These are phyloP conservation scores for Prolemur simus DNA, from an alignment of 2,113 vertebrate species.

Conservation along the genomic window DNA sequence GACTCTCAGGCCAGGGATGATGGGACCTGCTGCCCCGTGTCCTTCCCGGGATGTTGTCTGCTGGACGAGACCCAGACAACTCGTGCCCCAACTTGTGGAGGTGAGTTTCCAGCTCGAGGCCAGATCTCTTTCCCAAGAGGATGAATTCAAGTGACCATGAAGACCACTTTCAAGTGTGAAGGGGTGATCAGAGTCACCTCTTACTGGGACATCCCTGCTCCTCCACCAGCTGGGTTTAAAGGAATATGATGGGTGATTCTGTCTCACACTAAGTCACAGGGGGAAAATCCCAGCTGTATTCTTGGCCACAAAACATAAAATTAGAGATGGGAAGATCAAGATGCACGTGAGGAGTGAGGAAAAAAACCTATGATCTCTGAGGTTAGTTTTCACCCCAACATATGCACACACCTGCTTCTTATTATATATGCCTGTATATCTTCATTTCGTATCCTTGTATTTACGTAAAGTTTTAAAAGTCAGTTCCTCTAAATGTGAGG, in stretches of 20 bases:
- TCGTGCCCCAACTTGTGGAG: not conserved
- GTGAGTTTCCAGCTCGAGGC: not conserved
- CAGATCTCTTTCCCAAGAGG: not conserved
- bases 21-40: not conserved
- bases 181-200: fast-evolving
- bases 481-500: not conserved
- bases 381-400: not conserved
- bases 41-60: not conserved
- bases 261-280: not conserved
- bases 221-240: not conserved
- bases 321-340: not conserved
- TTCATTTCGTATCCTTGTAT: not conserved
- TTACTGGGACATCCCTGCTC: not conserved
- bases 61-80: not conserved
- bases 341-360: fast-evolving
- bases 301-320: not conserved
- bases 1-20: not conserved
- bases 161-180: not conserved
- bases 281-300: not conserved
- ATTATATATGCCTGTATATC: too few species aligned
- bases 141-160: too few species aligned
- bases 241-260: not conserved
- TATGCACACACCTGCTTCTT: too few species aligned
- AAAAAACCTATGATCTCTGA: not conserved
- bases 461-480: not conserved